A percentile compares a stretch with the other conserved stretches of the same genome.
These are phyloP conservation scores for Xyrauchen texanus DNA, from an alignment of 2,113 vertebrate genomes.

Conservation along the genomic window DNA sequence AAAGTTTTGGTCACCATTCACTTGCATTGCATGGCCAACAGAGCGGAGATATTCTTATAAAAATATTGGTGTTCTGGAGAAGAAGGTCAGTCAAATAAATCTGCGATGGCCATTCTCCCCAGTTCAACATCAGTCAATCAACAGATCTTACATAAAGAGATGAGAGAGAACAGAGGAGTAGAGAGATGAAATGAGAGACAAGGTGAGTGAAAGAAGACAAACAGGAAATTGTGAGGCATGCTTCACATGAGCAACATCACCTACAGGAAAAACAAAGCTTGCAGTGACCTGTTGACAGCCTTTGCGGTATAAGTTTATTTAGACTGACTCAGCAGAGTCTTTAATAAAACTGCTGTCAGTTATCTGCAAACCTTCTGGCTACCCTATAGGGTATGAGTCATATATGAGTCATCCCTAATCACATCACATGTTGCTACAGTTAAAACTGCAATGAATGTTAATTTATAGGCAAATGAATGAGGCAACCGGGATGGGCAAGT, in stretches of 20 bases:
- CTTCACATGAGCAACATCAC: conserved; percentile 1
- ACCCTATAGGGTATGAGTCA: no score
- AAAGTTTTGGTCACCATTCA: no score
- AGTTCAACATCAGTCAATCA: neutral
- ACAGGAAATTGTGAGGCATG: neutral
- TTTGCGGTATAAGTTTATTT: neutral
- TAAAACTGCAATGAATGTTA: neutral
- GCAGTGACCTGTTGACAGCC: neutral
- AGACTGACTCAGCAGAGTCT: neutral
- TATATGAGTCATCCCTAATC: neutral
- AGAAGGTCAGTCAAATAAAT: no score
- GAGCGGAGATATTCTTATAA: no score
- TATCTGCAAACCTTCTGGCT: neutral
- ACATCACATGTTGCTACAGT: neutral
- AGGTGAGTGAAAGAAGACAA: neutral
- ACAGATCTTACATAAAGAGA: conserved; percentile 30
- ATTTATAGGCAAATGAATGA: neutral
- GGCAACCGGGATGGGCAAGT: neutral
- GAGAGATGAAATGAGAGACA: neutral
- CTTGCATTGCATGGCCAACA: no score
- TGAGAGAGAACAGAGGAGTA: conserved; percentile 8
- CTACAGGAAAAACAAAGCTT: neutral
- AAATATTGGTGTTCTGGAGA: no score
- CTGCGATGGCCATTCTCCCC: no score
- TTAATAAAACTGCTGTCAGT: neutral